Percentiles rank a stretch among this genome's conserved stretches.
These are phyloP conservation scores for Coturnix japonica DNA, from an alignment of 2,113 vertebrate genomes.

Conservation along the genomic window DNA sequence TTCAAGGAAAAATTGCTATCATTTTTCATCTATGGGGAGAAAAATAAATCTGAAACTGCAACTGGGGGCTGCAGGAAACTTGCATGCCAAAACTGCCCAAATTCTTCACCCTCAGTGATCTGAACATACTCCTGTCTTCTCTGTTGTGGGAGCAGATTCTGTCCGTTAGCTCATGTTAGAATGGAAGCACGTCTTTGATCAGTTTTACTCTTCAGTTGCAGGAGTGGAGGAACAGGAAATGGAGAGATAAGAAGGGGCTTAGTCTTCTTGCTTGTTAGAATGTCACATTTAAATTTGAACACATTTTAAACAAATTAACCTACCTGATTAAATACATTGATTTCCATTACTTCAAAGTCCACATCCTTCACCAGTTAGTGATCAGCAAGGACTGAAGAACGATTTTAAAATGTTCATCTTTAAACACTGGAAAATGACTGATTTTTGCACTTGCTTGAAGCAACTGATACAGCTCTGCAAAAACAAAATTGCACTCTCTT, in stretches of 20 bases:
- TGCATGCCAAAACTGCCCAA: background rate
- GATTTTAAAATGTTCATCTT: background rate
- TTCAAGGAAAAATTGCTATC: background rate
- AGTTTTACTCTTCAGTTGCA: background rate
- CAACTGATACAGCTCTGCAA: slow-evolving; percentile 17
- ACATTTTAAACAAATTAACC: slow-evolving; percentile 30
- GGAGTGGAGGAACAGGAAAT: background rate
- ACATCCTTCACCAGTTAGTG: background rate
- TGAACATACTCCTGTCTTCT: background rate
- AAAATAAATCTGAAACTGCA: background rate
- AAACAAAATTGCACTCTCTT: background rate
- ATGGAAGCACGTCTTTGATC: background rate
- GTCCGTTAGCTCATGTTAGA: background rate
- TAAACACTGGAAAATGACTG: background rate
- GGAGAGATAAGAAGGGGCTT: background rate
- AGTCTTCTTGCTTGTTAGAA: background rate
- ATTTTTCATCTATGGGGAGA: background rate
- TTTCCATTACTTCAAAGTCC: slow-evolving; percentile 2
- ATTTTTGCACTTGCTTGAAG: background rate
- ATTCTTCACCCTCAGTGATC: background rate
- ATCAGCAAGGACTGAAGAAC: slow-evolving; percentile 4
- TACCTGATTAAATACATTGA: background rate
- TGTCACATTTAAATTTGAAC: slow-evolving; percentile 17
- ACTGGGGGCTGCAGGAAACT: background rate
- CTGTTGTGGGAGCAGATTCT: background rate